Percentiles rank a stretch among this genome's conserved stretches.
phyloP scores from a whole-genome alignment of 2,113 vertebrate genomes.

The Ariopsis seemanni region DNA sequence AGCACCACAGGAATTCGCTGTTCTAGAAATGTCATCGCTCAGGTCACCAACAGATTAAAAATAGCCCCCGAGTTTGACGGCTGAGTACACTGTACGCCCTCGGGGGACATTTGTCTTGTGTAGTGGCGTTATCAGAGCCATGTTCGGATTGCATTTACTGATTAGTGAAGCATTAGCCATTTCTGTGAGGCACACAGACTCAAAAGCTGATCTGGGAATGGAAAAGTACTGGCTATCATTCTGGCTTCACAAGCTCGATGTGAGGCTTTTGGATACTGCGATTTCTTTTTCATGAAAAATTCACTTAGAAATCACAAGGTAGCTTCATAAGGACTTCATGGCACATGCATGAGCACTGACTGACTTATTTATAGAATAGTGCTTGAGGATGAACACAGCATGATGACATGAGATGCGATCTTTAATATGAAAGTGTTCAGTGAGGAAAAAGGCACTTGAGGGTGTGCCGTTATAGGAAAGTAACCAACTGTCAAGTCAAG shows the following conservation, averaged over 20 bases:
- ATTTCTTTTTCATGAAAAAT: neutral
- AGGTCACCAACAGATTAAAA: constrained; percentile 49
- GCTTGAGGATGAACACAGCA: neutral
- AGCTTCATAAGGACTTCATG: constrained; percentile 9
- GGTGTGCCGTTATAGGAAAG: neutral
- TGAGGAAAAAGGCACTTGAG: neutral
- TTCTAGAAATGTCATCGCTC: constrained; percentile 45
- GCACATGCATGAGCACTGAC: neutral
- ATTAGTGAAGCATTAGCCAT: constrained; percentile 32
- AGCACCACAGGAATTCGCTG: constrained; percentile 34
- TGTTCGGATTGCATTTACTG: constrained; percentile 42
- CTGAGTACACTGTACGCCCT: constrained; percentile 23
- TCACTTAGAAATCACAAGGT: neutral
- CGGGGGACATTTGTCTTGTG: constrained; percentile 32
- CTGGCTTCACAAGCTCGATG: neutral
- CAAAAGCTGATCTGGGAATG: neutral
- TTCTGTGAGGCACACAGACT: constrained; percentile 7
- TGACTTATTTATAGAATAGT: neutral
- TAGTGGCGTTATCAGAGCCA: constrained; percentile 41
- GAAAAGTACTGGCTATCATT: constrained; percentile 3
- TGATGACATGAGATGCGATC: neutral
- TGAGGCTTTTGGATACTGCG: neutral
- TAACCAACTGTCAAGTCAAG: too few species aligned
- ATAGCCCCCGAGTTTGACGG: constrained; percentile 37
- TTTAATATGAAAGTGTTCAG: neutral